phyloP scores from a whole-genome alignment of 2,797 vertebrate genomes.

The Semotilus atromaculatus region DNA sequence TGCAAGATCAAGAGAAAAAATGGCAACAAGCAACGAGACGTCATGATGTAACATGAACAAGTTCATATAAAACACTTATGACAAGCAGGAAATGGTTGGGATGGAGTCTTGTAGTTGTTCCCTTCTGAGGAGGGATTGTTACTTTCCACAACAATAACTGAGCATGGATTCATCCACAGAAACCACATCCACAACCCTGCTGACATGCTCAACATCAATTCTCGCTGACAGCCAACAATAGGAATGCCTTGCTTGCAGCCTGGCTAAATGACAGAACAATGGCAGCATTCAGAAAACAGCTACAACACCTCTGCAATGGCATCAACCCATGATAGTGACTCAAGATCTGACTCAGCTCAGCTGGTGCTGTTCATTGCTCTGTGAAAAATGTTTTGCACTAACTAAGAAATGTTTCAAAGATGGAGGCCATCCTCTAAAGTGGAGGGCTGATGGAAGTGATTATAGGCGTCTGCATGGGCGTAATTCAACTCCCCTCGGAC shows the following conservation, averaged over 20 bases:
- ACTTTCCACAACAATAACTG: constrained; percentile 38
- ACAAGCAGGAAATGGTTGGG: constrained; percentile 29
- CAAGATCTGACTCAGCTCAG: constrained; percentile 29
- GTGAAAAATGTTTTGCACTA: constrained; percentile 27
- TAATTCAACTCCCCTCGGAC: constrained; percentile 71
- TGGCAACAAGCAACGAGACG: background rate
- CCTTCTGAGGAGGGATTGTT: constrained; percentile 27
- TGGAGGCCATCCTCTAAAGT: constrained; percentile 50
- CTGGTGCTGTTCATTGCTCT: constrained; percentile 8
- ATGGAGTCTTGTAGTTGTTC: constrained; percentile 19
- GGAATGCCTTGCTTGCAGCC: constrained; percentile 13
- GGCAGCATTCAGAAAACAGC: constrained; percentile 30
- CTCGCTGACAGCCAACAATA: constrained; percentile 30
- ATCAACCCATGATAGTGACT: constrained; percentile 33
- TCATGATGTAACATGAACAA: background rate
- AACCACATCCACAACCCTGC: constrained; percentile 54
- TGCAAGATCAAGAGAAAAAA: background rate
- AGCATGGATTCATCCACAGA: constrained; percentile 36
- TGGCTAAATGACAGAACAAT: constrained; percentile 36
- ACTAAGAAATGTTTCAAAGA: constrained; percentile 26
- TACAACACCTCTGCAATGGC: constrained; percentile 18
- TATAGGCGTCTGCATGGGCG: constrained; percentile 73
- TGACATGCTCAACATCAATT: constrained; percentile 21
- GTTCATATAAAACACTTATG: background rate
- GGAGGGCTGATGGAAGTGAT: constrained; percentile 79